These are phyloP conservation scores for Pangasius larnaudii DNA, from an alignment of 2,797 vertebrate genomes.

Conservation along the genomic window DNA sequence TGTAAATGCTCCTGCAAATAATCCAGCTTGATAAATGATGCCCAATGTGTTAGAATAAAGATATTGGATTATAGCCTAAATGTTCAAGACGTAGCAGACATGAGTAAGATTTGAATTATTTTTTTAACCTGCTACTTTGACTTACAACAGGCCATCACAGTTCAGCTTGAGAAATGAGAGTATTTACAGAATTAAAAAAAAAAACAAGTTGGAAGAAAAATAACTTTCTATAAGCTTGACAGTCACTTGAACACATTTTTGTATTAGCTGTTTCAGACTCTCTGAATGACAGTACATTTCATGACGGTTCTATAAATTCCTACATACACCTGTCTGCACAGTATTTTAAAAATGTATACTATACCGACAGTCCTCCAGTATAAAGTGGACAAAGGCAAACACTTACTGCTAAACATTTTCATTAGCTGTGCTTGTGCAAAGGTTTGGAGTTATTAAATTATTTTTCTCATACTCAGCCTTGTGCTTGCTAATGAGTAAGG, in stretches of 20 bases:
- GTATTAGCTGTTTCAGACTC: not conserved
- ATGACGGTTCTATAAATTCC: not conserved
- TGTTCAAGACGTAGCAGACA: not conserved
- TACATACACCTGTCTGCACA: not conserved
- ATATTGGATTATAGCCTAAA: not conserved
- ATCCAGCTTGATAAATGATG: not conserved
- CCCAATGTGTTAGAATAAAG: not conserved
- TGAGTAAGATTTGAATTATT: not conserved
- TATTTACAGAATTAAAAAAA: not conserved
- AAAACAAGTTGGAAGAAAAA: not conserved
- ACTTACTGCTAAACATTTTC: not conserved
- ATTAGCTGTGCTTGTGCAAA: not conserved
- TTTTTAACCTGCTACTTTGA: not conserved
- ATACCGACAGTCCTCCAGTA: not conserved
- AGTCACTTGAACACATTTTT: conserved; percentile 3
- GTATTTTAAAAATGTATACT: conserved; percentile 4
- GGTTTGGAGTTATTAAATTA: not conserved
- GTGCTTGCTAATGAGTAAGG: conserved; percentile 2
- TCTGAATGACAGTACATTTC: not conserved
- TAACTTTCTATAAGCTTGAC: not conserved
- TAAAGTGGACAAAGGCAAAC: not conserved
- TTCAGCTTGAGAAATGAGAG: not conserved
- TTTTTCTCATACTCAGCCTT: not conserved
- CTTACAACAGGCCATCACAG: not conserved
- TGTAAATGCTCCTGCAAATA: not conserved